Conservation (phyloP, 1,140 invertebrate genomes). For the Amphibalanus amphitrite region DNA sequence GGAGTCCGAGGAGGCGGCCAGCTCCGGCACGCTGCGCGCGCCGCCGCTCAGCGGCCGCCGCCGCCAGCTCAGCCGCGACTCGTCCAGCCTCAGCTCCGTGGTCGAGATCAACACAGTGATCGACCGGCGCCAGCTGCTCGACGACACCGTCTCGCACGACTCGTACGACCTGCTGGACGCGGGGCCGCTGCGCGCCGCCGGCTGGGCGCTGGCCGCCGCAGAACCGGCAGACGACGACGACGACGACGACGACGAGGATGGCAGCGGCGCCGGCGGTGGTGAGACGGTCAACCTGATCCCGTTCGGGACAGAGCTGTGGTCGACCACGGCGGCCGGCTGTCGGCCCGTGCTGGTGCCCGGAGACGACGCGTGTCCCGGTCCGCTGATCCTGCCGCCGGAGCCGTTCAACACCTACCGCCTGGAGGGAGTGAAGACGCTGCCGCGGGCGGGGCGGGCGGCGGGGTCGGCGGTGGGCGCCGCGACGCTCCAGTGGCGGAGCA, state of each 20-base stretch:
- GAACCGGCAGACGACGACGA: neutral
- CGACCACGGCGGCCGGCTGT: neutral
- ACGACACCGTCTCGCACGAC: neutral
- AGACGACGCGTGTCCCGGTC: constrained; percentile 6
- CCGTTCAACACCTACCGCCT: neutral
- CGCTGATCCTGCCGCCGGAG: constrained; percentile 12
- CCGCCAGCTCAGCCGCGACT: neutral
- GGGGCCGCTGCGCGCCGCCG: neutral
- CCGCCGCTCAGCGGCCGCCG: no score
- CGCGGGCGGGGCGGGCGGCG: no score
- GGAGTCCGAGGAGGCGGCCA: neutral
- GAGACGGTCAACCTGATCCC: neutral
- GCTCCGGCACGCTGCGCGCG: no score
- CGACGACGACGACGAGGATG: constrained; percentile 10
- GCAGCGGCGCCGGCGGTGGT: no score
- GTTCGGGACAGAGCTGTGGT: neutral
- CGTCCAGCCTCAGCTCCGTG: neutral
- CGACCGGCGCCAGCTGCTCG: neutral
- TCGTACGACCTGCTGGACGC: neutral
- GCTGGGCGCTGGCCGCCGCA: neutral
- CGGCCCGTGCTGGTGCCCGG: constrained; percentile 10
- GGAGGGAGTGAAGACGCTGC: neutral
- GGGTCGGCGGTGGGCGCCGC: no score
- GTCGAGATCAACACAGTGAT: neutral
- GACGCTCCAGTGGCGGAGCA: neutral